phyloP scores from a whole-genome alignment of 2,888 invertebrate genomes.

The Rotaria magnacalcarata region DNA sequence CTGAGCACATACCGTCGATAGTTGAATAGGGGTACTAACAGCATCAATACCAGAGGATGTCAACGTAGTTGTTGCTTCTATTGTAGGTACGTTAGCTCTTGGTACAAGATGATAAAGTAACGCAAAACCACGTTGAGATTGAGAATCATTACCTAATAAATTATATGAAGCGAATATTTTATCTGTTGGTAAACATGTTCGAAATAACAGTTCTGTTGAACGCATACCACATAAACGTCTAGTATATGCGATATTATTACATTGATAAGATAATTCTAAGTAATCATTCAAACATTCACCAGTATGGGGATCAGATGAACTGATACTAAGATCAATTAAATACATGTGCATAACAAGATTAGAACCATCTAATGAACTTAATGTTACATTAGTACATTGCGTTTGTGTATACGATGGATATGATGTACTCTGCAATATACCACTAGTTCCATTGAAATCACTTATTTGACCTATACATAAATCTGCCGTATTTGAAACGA shows the following conservation, averaged over 20 bases:
- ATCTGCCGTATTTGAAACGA: not conserved
- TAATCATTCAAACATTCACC: too few relatives aligned
- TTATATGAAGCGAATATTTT: too few relatives aligned
- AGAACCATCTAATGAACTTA: not conserved
- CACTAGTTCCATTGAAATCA: not conserved
- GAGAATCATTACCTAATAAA: too few relatives aligned
- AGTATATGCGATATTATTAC: too few relatives aligned
- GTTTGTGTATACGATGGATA: slow-evolving; percentile 39
- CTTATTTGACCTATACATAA: slow-evolving; percentile 16
- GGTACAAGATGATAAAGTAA: too few relatives aligned
- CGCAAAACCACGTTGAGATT: too few relatives aligned
- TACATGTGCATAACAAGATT: slow-evolving; percentile 26
- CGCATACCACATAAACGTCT: too few relatives aligned
- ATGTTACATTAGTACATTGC: not conserved
- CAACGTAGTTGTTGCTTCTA: not conserved
- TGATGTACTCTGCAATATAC: slow-evolving; percentile 33
- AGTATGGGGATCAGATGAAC: too few relatives aligned
- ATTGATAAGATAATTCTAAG: too few relatives aligned
- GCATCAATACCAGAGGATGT: not conserved
- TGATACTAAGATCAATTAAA: not conserved
- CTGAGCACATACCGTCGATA: not conserved
- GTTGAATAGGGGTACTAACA: slow-evolving; percentile 24
- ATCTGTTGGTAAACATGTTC: too few relatives aligned
- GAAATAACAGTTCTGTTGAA: too few relatives aligned
- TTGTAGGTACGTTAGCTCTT: too few relatives aligned